A percentile compares a stretch with the other conserved stretches of the same genome.
phyloP scores from a whole-genome alignment of 2,888 invertebrate genomes.

The Chalcis sispes region DNA sequence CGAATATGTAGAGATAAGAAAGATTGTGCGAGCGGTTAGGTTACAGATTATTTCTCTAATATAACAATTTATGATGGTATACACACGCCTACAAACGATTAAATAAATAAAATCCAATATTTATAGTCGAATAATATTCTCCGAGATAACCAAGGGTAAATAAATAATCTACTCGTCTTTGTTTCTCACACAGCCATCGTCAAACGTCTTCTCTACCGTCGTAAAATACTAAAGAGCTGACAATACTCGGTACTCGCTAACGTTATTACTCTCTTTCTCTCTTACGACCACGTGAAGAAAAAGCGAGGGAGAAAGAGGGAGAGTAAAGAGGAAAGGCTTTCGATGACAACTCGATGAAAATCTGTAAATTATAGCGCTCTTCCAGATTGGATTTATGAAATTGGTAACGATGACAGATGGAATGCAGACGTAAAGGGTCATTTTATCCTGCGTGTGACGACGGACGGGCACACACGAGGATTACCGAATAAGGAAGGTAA shows the following conservation, averaged over 20 bases:
- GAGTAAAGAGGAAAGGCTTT: background rate
- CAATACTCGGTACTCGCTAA: background rate
- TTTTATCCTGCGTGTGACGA: background rate
- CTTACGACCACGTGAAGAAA: background rate
- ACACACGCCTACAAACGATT: conserved; percentile 13
- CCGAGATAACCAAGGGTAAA: background rate
- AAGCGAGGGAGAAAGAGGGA: conserved; percentile 10
- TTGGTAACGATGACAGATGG: conserved; percentile 18
- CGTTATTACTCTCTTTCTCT: conserved; percentile 16
- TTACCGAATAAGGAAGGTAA: conserved; percentile 22
- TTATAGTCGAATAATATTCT: conserved; percentile 22
- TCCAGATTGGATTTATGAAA: conserved; percentile 12
- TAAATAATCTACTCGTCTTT: conserved; percentile 17
- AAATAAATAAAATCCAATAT: conserved; percentile 25
- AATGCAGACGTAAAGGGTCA: background rate
- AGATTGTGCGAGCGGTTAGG: no score
- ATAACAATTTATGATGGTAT: no score
- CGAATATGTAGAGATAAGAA: no score
- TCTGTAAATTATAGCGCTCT: conserved; percentile 18
- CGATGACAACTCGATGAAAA: conserved; percentile 35
- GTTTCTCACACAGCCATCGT: conserved; percentile 18
- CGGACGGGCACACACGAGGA: background rate
- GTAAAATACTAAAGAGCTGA: conserved; percentile 29
- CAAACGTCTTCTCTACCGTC: conserved; percentile 19
- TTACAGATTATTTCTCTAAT: no score